Evolutionary conservation across 1,140 invertebrate species (phyloP).

Genomic region (Pogonognathellus flavescens): DNA sequence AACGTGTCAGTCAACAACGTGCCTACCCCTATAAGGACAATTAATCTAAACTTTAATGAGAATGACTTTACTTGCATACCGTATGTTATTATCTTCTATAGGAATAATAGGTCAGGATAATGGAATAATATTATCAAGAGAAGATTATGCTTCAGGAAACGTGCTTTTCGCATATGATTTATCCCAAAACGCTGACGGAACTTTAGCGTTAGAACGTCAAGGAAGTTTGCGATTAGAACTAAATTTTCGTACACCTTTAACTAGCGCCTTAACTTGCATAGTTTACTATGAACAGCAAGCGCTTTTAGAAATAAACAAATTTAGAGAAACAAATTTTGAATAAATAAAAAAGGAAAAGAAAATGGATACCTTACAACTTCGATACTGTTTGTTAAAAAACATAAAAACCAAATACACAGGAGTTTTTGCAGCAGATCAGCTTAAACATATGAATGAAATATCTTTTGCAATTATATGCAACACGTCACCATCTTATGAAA

Average conservation of each 20-base stretch:
- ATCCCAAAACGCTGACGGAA: not conserved
- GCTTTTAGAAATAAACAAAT: slow-evolving; percentile 57
- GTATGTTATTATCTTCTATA: slow-evolving; percentile 47
- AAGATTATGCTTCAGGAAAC: slow-evolving; percentile 30
- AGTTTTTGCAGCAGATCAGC: slow-evolving; percentile 41
- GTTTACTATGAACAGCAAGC: slow-evolving; percentile 52
- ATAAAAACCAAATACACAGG: not conserved
- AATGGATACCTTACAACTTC: slow-evolving; percentile 49
- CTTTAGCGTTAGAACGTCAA: slow-evolving; percentile 52
- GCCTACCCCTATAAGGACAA: slow-evolving; percentile 55
- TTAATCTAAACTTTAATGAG: slow-evolving; percentile 54
- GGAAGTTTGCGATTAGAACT: slow-evolving; percentile 57
- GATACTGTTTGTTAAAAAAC: not conserved
- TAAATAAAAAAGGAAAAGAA: too few relatives aligned
- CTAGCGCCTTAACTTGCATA: slow-evolving; percentile 42
- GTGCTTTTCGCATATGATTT: slow-evolving; percentile 58
- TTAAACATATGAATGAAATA: not conserved
- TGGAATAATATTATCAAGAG: slow-evolving; percentile 17
- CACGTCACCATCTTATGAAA: not conserved
- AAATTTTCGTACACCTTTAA: slow-evolving; percentile 42
- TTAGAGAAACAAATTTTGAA: not conserved
- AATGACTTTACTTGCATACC: slow-evolving; percentile 53
- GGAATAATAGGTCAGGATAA: slow-evolving; percentile 53
- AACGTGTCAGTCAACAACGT: slow-evolving; percentile 57
- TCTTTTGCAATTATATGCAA: slow-evolving; percentile 52